Conservation (phyloP, 2,113 vertebrate genomes). For the Terrapene triunguis region DNA sequence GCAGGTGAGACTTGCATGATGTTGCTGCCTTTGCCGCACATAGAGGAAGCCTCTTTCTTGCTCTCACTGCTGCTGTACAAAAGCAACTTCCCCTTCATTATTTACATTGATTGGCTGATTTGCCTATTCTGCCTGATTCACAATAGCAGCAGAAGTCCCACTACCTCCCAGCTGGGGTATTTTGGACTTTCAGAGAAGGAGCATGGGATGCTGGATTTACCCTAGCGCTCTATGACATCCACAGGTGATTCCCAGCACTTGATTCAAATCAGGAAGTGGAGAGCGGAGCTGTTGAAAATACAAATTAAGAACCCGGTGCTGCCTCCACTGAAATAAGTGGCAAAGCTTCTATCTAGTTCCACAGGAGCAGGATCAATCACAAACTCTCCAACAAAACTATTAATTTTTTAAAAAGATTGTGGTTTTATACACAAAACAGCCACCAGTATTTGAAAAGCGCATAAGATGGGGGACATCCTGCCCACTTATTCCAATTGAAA, state of each 20-base stretch:
- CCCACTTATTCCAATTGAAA: not conserved
- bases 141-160: not conserved
- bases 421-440: not conserved
- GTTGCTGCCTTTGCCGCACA: not conserved
- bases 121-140: not conserved
- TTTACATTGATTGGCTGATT: not conserved
- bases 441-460: not conserved
- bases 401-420: not conserved
- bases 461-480: not conserved
- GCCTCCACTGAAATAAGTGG: not conserved
- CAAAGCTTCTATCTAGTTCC: not conserved
- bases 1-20: not conserved
- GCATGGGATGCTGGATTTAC: not conserved
- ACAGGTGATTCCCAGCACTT: not conserved
- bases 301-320: not conserved
- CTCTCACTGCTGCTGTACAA: not conserved
- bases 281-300: not conserved
- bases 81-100: not conserved
- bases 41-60: not conserved
- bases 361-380: not conserved
- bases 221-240: not conserved
- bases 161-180: not conserved
- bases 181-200: not conserved
- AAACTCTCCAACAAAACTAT: not conserved
- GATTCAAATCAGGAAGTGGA: not conserved